Percentiles rank a stretch among this genome's conserved stretches.
These are phyloP conservation scores for Poeciliopsis infans DNA, from an alignment of 2,797 vertebrate genomes.

Conservation along the genomic window DNA sequence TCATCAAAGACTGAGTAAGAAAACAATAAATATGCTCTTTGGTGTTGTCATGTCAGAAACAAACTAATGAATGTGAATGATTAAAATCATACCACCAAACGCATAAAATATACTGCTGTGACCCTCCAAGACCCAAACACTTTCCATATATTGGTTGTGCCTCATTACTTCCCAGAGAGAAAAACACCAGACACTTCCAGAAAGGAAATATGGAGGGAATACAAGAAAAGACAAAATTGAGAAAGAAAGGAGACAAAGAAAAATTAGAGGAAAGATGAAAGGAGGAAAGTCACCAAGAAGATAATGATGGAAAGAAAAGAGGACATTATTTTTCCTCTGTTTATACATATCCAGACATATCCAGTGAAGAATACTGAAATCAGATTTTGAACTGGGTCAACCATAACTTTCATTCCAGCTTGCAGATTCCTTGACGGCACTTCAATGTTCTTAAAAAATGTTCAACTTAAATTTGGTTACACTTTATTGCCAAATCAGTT, in stretches of 20 bases:
- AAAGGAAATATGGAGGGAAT: neutral
- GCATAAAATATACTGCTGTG: neutral
- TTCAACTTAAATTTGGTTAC: neutral
- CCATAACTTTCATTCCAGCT: neutral
- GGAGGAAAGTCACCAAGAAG: no score
- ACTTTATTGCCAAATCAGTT: neutral
- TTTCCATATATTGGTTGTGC: neutral
- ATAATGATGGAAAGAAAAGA: neutral
- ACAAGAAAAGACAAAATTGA: neutral
- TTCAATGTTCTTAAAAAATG: neutral
- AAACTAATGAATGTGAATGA: neutral
- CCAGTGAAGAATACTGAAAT: neutral
- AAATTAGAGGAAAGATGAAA: neutral
- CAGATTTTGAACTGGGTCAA: neutral
- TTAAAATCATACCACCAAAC: neutral
- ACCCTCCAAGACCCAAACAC: neutral
- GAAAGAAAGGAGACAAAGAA: neutral
- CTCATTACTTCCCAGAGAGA: neutral
- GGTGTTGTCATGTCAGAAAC: neutral
- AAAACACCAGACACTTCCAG: neutral
- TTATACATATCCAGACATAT: neutral
- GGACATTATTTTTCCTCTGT: neutral
- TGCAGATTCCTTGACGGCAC: neutral
- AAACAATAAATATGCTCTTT: neutral
- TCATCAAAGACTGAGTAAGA: constrained; percentile 8